phyloP scores from a whole-genome alignment of 1,140 invertebrate species.

The Megathymus violae region DNA sequence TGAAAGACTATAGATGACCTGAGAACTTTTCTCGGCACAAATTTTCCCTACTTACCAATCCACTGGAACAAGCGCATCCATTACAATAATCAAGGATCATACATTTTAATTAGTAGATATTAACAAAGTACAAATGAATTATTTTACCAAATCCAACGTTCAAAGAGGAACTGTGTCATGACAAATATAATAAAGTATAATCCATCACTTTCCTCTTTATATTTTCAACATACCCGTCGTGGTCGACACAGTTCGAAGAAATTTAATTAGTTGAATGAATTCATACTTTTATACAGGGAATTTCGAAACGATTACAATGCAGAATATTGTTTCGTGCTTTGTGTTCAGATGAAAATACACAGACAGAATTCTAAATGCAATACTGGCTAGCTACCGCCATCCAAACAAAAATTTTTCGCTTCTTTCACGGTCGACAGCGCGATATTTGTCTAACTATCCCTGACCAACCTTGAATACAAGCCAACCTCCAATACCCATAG shows the following conservation, averaged over 20 bases:
- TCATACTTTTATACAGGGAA: not conserved
- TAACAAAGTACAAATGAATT: no score
- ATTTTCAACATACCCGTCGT: conserved; percentile 2
- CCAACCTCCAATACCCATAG: no score
- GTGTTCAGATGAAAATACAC: not conserved
- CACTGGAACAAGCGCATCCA: no score
- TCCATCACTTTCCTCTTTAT: conserved; percentile 1
- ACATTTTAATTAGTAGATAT: no score
- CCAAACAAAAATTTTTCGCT: not conserved
- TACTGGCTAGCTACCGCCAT: not conserved
- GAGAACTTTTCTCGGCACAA: no score
- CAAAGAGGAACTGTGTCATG: conserved; percentile 7
- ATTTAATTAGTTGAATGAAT: conserved; percentile 10
- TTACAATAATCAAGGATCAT: no score
- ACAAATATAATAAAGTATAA: not conserved
- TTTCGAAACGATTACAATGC: not conserved
- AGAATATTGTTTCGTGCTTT: not conserved
- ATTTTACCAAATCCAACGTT: no score
- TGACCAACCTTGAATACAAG: no score
- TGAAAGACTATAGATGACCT: no score
- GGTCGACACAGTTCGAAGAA: conserved; percentile 11
- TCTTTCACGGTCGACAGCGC: no score
- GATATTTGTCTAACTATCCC: no score
- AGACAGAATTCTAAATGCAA: not conserved
- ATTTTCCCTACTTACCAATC: no score